Conservation (phyloP, 2,888 invertebrate species). For the Nesidiocoris tenuis region DNA sequence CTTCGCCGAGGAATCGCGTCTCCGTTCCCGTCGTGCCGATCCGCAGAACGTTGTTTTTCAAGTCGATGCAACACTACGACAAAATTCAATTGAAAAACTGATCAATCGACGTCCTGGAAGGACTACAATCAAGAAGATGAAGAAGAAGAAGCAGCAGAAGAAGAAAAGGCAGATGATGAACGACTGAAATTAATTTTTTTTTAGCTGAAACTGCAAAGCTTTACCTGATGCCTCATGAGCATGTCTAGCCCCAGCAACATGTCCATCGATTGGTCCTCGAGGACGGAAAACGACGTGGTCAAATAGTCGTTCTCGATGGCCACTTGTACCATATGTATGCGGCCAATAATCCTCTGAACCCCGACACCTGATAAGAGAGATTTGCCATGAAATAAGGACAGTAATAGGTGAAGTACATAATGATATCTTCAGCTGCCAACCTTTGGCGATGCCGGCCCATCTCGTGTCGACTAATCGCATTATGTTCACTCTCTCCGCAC, state of each 20-base stretch:
- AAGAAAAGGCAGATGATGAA: neutral
- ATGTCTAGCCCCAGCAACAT: slow-evolving; percentile 97
- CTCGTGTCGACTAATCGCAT: slow-evolving; percentile 86
- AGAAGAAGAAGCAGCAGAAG: neutral
- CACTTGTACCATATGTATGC: slow-evolving; percentile 90
- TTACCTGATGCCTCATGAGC: slow-evolving; percentile 91
- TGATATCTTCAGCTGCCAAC: slow-evolving; percentile 2
- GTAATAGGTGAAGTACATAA: neutral
- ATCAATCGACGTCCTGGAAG: slow-evolving; percentile 1
- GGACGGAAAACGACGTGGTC: slow-evolving; percentile 93
- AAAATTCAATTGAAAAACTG: slow-evolving; percentile 42
- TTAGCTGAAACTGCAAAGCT: too few relatives aligned
- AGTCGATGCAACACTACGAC: slow-evolving; percentile 92
- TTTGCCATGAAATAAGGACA: neutral
- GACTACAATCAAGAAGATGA: too few relatives aligned
- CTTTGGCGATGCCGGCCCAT: slow-evolving; percentile 96
- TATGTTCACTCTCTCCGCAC: slow-evolving; percentile 91
- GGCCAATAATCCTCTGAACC: slow-evolving; percentile 90
- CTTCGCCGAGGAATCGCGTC: slow-evolving; percentile 82
- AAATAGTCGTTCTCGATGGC: slow-evolving; percentile 92
- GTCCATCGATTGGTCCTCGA: slow-evolving; percentile 97
- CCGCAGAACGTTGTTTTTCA: slow-evolving; percentile 79
- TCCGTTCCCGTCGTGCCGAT: slow-evolving; percentile 95
- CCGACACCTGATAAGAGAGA: slow-evolving; percentile 73
- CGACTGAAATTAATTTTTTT: neutral